These are phyloP conservation scores for Ptychadena robeensis DNA, from an alignment of 2,797 vertebrate species.

Conservation along the genomic window DNA sequence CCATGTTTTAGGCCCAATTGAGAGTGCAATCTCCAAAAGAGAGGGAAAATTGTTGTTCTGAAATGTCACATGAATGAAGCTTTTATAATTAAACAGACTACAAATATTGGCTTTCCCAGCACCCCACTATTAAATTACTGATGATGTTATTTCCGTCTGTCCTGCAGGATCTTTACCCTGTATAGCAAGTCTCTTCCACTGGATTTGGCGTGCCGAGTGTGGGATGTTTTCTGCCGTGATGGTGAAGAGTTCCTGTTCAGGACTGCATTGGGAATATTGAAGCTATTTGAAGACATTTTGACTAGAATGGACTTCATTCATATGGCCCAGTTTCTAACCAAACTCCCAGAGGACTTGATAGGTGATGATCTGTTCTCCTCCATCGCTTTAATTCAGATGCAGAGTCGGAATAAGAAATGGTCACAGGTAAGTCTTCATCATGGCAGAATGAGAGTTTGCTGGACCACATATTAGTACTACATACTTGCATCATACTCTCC, in stretches of 20 bases:
- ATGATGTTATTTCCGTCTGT: not conserved
- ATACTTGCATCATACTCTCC: too few species aligned
- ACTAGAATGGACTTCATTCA: conserved; percentile 98
- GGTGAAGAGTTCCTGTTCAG: conserved; percentile 94
- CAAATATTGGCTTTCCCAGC: too few species aligned
- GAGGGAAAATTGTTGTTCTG: too few species aligned
- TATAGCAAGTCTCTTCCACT: conserved; percentile 94
- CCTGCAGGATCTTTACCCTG: conserved; percentile 91
- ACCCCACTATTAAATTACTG: too few species aligned
- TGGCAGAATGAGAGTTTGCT: too few species aligned
- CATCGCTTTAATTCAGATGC: conserved; percentile 91
- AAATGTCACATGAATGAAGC: too few species aligned
- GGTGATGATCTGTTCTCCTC: conserved; percentile 85
- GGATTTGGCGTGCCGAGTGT: conserved; percentile 92
- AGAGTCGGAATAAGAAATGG: conserved; percentile 93
- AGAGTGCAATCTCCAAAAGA: too few species aligned
- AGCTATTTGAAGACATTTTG: conserved; percentile 89
- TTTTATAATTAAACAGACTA: too few species aligned
- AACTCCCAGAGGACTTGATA: conserved; percentile 88
- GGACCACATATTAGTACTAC: too few species aligned
- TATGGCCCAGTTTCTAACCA: conserved; percentile 93
- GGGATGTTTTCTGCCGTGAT: conserved; percentile 96
- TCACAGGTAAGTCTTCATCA: conserved; percentile 79
- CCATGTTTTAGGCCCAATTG: too few species aligned
- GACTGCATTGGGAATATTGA: conserved; percentile 88